These are phyloP conservation scores for Drosophila azteca DNA, from an alignment of 1,140 invertebrate species.

Conservation along the genomic window DNA sequence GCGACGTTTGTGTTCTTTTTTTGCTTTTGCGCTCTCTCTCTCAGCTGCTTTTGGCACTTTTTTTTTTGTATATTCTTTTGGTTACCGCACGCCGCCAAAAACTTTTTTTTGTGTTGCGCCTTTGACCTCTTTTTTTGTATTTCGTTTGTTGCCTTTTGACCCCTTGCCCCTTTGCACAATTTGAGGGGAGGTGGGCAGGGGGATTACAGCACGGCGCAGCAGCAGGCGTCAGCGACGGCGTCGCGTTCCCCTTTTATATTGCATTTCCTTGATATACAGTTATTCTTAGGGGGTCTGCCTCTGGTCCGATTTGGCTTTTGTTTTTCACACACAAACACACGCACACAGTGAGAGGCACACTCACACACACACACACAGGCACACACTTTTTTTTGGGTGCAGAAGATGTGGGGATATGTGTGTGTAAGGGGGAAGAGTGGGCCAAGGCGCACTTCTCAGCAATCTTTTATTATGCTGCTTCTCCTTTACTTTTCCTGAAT, in stretches of 20 bases:
- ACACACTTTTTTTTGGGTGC: slow-evolving; percentile 38
- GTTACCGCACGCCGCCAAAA: slow-evolving; percentile 61
- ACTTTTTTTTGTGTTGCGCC: slow-evolving; percentile 70
- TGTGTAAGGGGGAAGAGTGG: slow-evolving; percentile 37
- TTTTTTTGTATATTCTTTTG: slow-evolving; percentile 42
- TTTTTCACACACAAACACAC: slow-evolving; percentile 57
- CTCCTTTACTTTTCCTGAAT: slow-evolving; percentile 20
- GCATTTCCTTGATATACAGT: slow-evolving; percentile 71
- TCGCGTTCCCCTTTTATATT: slow-evolving; percentile 53
- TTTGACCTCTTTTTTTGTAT: slow-evolving; percentile 75
- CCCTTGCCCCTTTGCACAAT: slow-evolving; percentile 28
- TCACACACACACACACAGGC: slow-evolving; percentile 26
- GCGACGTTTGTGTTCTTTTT: slow-evolving; percentile 70
- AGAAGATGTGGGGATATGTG: slow-evolving; percentile 9
- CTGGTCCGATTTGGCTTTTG: slow-evolving; percentile 70
- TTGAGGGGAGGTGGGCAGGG: slow-evolving; percentile 4
- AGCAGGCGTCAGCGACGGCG: slow-evolving; percentile 18
- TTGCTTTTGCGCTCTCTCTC: slow-evolving; percentile 54
- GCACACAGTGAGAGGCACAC: slow-evolving; percentile 25
- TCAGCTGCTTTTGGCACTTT: slow-evolving; percentile 68
- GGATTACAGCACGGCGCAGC: slow-evolving; percentile 59
- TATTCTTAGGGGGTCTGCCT: slow-evolving; percentile 39
- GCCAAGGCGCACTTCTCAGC: slow-evolving; percentile 71
- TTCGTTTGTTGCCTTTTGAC: slow-evolving; percentile 13
- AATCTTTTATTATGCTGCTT: slow-evolving; percentile 25